Evolutionary conservation across 2,113 vertebrate species (phyloP), one percentile per base, ranked within the genome.

Genomic region (Puffinus mauretanicus): DNA sequence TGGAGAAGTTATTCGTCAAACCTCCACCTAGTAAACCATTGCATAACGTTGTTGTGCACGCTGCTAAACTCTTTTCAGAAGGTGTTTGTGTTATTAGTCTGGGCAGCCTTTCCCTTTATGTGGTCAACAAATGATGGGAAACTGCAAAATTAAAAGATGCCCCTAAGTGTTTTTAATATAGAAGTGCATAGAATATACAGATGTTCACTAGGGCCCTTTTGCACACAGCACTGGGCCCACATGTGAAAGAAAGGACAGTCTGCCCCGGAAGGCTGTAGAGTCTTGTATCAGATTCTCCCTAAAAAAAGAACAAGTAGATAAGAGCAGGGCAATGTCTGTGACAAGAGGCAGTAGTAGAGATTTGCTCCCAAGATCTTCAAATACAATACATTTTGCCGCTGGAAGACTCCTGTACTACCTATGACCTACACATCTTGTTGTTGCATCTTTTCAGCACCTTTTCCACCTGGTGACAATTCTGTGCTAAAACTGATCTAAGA

Each of bases 21-120:
- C 30, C 65, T 89, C 88, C 84, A 88, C 82, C 86, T 92, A 95
- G 67, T 57, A 96, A 95, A 83, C 34, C 29, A 78, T 60, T 92
- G 87, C 88, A 77, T 79, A 95, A 96, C 25, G 51, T 30, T 58
- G n/a, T 12, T 46, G 26, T 64, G 57, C 49, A 51, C 0, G 0
- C 30, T 82, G 54, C 40, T 90, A 88, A 82, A 66, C 60, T 60
- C 13, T 88, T 78, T 75, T 66, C 69, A 67, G 69, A 92, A 91
- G 47, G 25, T 81, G 46, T 49, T 79, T 75, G 55, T 49, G n/a
- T 27, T 86, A 42, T 49, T 72, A 52, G 21, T 44, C 40, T 82
- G 52, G 51, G 47, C 26, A 95, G 51, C 30, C 40, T 87, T 54
- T 64, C 34, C 65, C 51, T 95, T 84, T 69, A 65, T 42, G 40